These are phyloP conservation scores for Papilio helenus DNA, from an alignment of 1,140 invertebrate species.

Conservation along the genomic window DNA sequence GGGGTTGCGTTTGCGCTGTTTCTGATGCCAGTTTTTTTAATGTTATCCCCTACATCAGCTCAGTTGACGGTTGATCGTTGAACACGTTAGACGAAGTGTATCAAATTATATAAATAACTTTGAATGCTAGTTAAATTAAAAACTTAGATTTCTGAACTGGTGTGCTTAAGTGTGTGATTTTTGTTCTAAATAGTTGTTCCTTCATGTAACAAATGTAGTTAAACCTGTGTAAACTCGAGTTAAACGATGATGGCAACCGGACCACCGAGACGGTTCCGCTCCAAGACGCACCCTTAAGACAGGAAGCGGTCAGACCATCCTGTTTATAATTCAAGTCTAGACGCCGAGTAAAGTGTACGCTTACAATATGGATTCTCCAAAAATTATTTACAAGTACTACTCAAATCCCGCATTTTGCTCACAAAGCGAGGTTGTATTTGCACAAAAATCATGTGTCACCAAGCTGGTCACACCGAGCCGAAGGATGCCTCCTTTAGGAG, in stretches of 20 bases:
- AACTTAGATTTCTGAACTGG: too few relatives aligned
- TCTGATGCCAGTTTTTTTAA: conserved; percentile 67
- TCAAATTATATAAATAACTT: not conserved
- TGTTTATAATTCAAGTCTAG: conserved; percentile 36
- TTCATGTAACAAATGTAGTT: conserved; percentile 25
- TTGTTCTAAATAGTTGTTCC: not conserved
- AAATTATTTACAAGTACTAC: conserved; percentile 85
- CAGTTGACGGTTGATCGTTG: conserved; percentile 70
- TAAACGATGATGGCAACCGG: conserved; percentile 45
- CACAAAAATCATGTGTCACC: conserved; percentile 73
- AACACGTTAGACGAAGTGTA: conserved; percentile 43
- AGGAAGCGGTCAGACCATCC: conserved; percentile 54
- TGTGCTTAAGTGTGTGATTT: conserved; percentile 7
- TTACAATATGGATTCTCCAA: conserved; percentile 79
- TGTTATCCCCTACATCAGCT: conserved; percentile 57
- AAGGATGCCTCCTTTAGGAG: conserved; percentile 73
- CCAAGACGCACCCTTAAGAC: conserved; percentile 54
- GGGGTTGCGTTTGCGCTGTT: conserved; percentile 75
- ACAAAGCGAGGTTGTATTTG: conserved; percentile 86
- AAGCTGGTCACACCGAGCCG: conserved; percentile 64
- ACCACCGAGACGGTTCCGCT: conserved; percentile 62
- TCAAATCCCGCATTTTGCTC: conserved; percentile 90
- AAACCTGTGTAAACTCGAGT: conserved; percentile 11
- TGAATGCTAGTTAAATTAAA: conserved; percentile 17
- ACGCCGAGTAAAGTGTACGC: conserved; percentile 57